Base-by-base conservation (phyloP, 2,888 invertebrate species). In the Stegophylla sp. region DNA sequence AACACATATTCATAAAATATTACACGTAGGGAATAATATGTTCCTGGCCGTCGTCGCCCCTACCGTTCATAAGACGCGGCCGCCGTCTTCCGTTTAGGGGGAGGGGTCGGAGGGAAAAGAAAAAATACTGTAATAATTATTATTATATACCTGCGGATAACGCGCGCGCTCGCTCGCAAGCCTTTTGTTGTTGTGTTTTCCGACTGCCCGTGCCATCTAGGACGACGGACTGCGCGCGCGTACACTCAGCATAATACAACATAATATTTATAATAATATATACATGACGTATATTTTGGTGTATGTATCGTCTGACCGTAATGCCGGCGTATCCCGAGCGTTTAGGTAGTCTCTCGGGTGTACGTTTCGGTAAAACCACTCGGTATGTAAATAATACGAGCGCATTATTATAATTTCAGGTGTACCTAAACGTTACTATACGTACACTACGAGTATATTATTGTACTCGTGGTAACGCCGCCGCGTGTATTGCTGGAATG, bases 301-400 rank as follows among this genome's bases (percentile, higher is more conserved):
- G 17, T 48, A 48, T 48, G 15, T 17, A 17, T 15, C n/a, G 15
- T 17, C 48, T 9, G 17, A 51, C n/a, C 17, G 34, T 34, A 34
- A 34, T 34, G 34, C 34, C 34, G 34, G n/a, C 7, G 34, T 34
- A 34, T 34, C 34, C 34, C 7, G 34, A 5, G 34, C 34, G 34
- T 34, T n/a, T 34, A 34, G 34, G 34, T 61, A 28, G 61, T 61
- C n/a, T n/a, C n/a, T n/a, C 28, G 28, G 61, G 9, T 10, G 34
- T 43, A 17, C 41, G 45, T 67, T 17, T 45, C 67, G 43, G 45
- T 67, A 43, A 45, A 67, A 67, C 67, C 67, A 45, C 67, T 67
- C 45, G 45, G 56, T 56, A 72, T 56, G 71, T 72, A 72, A 72
- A 72, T 72, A 61, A 34, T 34, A 71, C 71, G 34, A 53, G 20